Base-by-base conservation (phyloP, 2,113 vertebrate genomes). In the Corvus moneduloides region DNA sequence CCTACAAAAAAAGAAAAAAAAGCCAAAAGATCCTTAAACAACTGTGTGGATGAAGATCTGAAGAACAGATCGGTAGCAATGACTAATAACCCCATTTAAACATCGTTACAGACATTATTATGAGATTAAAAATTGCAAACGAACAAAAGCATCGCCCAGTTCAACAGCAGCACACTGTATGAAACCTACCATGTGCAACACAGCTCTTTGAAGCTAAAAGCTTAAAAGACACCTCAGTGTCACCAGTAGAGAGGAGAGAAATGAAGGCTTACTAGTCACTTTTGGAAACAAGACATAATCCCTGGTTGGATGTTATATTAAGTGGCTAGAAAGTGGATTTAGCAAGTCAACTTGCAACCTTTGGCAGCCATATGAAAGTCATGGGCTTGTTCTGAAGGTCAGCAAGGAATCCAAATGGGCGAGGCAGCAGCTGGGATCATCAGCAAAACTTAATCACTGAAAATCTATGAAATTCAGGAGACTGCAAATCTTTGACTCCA, bases 401-500 rank as follows among this genome's bases (percentile, higher is more conserved):
- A 75, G 52, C 0, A 10, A 59, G 73, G 76, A 87, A 84, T 52
- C 72, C 15, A 10, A 74, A 84, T 0, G 33, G 59, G 69, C 0
- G 1, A 89, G 58, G 58, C 39, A 90, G 73, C 68, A 87, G 89
- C 64, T 94, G 89, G 17, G 30, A 68, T 59, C 91, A 71, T 23
- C 76, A 84, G 66, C 48, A 94, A 78, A 89, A 78, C 62, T 39
- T 51, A 41, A 84, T 41, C 22, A 4, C 44, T 71, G 56, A 59
- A 87, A 86, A 92, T 54, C 62, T n/a, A 78, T 26, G 61, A 51
- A 84, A 93, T 84, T 75, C 66, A 44, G 64, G 74, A 87, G 87
- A 84, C 17, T 18, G 9, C 61, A 94, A 62, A 94, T 89, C 81
- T 87, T 96, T 72, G 68, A 84, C 77, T 95, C 69, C 76, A n/a